Base-by-base conservation (phyloP, 2,888 invertebrate genomes). In the Plebejus anna region DNA sequence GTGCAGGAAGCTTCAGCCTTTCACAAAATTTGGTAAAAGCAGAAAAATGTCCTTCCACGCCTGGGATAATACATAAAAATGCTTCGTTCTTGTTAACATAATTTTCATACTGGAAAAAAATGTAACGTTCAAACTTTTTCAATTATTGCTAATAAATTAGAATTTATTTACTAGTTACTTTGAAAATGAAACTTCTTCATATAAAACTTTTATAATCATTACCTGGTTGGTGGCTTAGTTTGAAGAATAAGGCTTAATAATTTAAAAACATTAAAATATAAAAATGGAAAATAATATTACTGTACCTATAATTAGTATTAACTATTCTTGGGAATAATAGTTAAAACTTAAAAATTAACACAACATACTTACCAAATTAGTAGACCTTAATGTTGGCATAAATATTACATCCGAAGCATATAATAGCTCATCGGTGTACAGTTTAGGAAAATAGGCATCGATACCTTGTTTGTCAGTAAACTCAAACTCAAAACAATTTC, bases 41-140 rank as follows among this genome's bases (percentile, higher is more conserved):
- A 4, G 78, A 77, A 76, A 87, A 81, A 70, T 86, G 83, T 0
- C 87, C 86, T 77, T 89, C 89, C 72, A 89, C 72, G 0, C 89
- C 89, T 0, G 89, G 89, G 16, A 90, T 78, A 76, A 90, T 82
- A 78, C 83, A 86, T 47, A 90, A 75, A 77, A 84, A 83, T 0
- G 81, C 32, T 66, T 32, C 66, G 13, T 32, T 16, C 13, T 66
- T 66, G 75, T 88, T 82, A 71, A 87, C 82, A 55, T 88, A 87
- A 32, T 89, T 86, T 4, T 83, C 82, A 70, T 83, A 80, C 89
- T 89, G 78, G 16, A 80, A 82, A 5, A 5, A 22, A 5, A 66
- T 22, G 22, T 22, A 66, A 32, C 32, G 32, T 32, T 32, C 32
- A 2, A 22, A 22, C 22, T 22, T 22, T 22, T 32, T 32, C 32